These are phyloP conservation scores for Rhinolophus sinicus DNA, from an alignment of 2,113 vertebrate species.

Conservation along the genomic window DNA sequence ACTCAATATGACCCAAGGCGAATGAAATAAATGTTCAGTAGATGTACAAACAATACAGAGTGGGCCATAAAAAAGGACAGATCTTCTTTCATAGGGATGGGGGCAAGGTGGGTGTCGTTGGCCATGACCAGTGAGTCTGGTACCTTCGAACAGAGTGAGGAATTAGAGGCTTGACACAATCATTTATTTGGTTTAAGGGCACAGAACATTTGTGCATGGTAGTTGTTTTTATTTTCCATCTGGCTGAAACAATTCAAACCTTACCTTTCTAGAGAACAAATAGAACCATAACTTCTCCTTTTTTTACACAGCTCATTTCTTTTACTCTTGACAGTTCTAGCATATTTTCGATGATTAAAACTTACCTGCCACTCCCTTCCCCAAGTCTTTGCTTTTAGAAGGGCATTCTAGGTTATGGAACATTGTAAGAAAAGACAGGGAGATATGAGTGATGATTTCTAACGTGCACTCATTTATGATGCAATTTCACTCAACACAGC, in stretches of 20 bases:
- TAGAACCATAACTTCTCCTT: not conserved
- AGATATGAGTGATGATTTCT: not conserved
- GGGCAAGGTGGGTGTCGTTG: not conserved
- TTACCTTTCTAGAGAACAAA: not conserved
- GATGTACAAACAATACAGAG: no score
- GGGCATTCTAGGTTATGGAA: constrained; percentile 7
- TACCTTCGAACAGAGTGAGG: not conserved
- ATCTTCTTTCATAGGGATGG: not conserved
- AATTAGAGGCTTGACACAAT: not conserved
- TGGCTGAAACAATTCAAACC: not conserved
- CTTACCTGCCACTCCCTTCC: not conserved
- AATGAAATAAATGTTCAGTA: not conserved
- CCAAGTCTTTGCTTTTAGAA: not conserved
- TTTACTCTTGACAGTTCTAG: not conserved
- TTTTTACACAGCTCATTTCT: not conserved
- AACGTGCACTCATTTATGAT: constrained; percentile 24
- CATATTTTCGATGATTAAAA: not conserved
- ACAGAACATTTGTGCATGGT: not conserved
- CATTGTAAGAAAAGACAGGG: not conserved
- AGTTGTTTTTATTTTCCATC: not conserved
- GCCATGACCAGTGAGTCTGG: not conserved
- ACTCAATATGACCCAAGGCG: not conserved
- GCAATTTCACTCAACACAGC: constrained; percentile 58
- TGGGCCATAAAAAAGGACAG: fast-evolving
- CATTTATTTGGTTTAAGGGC: not conserved